These are phyloP conservation scores for Naja naja DNA, from an alignment of 2,113 vertebrate species.

Conservation along the genomic window DNA sequence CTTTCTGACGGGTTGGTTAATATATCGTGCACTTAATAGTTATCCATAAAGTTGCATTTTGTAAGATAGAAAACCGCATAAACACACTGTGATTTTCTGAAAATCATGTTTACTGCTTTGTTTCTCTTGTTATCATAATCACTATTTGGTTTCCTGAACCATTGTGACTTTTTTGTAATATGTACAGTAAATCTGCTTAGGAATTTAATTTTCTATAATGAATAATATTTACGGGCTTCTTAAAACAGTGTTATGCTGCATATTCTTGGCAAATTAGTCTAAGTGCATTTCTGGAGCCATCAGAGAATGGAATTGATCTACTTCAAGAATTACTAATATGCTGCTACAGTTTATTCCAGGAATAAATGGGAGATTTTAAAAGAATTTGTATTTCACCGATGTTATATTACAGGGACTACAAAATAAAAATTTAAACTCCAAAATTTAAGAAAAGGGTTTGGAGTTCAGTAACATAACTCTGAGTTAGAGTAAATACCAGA, in stretches of 20 bases:
- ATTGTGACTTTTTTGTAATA: background rate
- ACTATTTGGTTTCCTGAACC: conserved; percentile 35
- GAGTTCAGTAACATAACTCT: background rate
- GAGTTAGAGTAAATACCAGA: background rate
- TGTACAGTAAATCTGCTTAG: conserved; percentile 38
- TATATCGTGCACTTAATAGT: background rate
- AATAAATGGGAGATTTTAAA: conserved; percentile 44
- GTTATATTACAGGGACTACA: conserved; percentile 36
- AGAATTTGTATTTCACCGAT: background rate
- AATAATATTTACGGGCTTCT: conserved; percentile 41
- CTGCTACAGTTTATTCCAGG: conserved; percentile 55
- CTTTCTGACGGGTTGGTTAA: background rate
- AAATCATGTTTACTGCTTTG: conserved; percentile 5
- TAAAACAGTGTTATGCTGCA: conserved; percentile 40
- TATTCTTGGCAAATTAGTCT: conserved; percentile 66
- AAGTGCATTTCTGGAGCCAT: conserved; percentile 71
- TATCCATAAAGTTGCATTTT: conserved; percentile 26
- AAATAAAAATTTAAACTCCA: background rate
- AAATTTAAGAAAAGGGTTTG: background rate
- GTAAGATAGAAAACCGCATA: conserved; percentile 27
- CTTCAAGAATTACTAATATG: conserved; percentile 54
- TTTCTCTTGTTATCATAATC: conserved; percentile 51
- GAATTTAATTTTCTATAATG: conserved; percentile 61
- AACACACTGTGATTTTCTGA: conserved; percentile 38
- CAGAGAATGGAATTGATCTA: conserved; percentile 66